phyloP scores from a whole-genome alignment of 1,140 invertebrate genomes.

The Pseudoatta argentina region DNA sequence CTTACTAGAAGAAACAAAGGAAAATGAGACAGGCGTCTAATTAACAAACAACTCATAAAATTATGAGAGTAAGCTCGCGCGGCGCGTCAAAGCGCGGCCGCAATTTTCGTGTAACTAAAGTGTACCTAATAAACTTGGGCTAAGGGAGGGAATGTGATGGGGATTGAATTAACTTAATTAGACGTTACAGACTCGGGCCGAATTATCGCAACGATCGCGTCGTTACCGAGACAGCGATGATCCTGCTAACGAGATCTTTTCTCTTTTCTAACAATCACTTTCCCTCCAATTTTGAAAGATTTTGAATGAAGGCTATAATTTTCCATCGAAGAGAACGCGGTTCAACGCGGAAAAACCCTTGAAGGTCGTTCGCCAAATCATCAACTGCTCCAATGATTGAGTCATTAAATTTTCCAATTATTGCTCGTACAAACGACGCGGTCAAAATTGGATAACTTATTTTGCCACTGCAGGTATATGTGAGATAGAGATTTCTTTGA shows the following conservation, averaged over 20 bases:
- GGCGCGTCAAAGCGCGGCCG: conserved; percentile 29
- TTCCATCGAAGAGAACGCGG: neutral
- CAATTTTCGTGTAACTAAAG: conserved; percentile 4
- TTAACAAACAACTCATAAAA: conserved; percentile 49
- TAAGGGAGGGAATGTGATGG: neutral
- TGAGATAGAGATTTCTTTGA: neutral
- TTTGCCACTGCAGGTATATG: too few species aligned
- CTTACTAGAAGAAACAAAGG: conserved; percentile 82
- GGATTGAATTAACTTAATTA: conserved; percentile 17
- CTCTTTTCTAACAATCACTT: conserved; percentile 1
- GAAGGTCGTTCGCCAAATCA: neutral
- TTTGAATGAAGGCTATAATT: too few species aligned
- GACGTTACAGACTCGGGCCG: neutral
- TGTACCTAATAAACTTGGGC: neutral
- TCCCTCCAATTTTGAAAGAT: neutral
- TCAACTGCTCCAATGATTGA: neutral
- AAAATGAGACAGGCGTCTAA: conserved; percentile 59
- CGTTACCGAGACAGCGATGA: neutral
- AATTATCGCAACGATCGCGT: conserved; percentile 15
- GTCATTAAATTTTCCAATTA: neutral
- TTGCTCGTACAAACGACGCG: neutral
- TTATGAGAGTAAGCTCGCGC: conserved; percentile 6
- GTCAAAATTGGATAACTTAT: neutral
- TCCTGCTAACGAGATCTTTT: conserved; percentile 10
- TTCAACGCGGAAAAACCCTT: neutral